phyloP scores from a whole-genome alignment of 1,140 invertebrate species.

The Leptopilina clavipes region DNA sequence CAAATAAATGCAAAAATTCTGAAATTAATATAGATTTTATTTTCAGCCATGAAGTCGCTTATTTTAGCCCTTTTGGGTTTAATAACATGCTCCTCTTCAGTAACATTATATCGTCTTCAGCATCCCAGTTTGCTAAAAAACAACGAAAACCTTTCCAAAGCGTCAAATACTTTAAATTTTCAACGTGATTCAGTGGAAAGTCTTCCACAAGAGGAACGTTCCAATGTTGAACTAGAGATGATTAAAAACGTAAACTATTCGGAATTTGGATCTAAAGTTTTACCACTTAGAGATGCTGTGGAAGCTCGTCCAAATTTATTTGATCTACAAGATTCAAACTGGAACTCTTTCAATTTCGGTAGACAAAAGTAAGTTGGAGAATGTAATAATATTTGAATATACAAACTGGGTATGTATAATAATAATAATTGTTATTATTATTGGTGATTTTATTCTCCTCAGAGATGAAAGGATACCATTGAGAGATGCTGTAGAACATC shows the following conservation, averaged over 20 bases:
- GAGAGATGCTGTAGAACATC: slow-evolving; percentile 82
- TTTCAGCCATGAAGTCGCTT: slow-evolving; percentile 58
- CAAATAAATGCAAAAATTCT: no score
- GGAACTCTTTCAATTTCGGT: not conserved
- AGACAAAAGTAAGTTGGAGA: not conserved
- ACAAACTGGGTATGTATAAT: no score
- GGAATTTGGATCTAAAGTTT: slow-evolving; percentile 64
- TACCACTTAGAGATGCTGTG: slow-evolving; percentile 78
- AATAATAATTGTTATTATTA: no score
- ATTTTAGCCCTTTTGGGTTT: slow-evolving; percentile 57
- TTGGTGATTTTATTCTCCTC: not conserved
- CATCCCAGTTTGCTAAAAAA: slow-evolving; percentile 31
- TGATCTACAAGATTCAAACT: slow-evolving; percentile 1
- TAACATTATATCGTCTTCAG: slow-evolving; percentile 57
- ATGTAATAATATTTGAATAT: no score
- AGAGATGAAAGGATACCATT: slow-evolving; percentile 69
- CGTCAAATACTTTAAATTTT: slow-evolving; percentile 65
- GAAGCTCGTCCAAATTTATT: slow-evolving; percentile 73
- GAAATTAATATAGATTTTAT: not conserved
- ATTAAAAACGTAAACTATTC: slow-evolving; percentile 45
- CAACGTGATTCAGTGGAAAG: slow-evolving; percentile 77
- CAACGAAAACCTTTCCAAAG: slow-evolving; percentile 27
- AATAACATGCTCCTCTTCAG: slow-evolving; percentile 48
- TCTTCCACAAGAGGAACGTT: slow-evolving; percentile 59
- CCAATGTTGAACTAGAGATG: not conserved